phyloP scores from a whole-genome alignment of 2,797 vertebrate genomes.

The Epinephelus malabaricus region DNA sequence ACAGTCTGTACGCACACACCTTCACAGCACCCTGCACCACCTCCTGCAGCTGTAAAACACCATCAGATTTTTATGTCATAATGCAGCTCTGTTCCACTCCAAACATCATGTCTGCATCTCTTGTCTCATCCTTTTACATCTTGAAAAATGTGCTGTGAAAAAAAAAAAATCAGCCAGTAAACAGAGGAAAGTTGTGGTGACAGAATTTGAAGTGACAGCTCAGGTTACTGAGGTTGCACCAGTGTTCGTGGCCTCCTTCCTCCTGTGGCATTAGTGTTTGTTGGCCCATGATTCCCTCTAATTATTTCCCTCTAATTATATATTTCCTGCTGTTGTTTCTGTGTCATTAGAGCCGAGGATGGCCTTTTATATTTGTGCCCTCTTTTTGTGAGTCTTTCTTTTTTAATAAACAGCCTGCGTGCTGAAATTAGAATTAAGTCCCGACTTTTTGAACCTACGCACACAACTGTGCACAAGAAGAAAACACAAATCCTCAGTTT shows the following conservation, averaged over 20 bases:
- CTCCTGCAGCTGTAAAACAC: background rate
- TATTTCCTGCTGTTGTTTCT: conserved; percentile 31
- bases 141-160: no score
- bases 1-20: background rate
- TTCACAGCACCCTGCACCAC: background rate
- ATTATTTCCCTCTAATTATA: conserved; percentile 47
- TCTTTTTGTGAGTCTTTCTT: background rate
- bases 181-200: conserved; percentile 24
- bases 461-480: background rate
- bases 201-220: conserved; percentile 18
- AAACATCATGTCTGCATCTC: no score
- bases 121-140: no score
- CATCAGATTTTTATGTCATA: background rate
- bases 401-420: conserved; percentile 20
- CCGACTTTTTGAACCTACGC: background rate
- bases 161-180: conserved; percentile 1
- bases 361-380: background rate
- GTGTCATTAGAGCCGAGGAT: conserved; percentile 5
- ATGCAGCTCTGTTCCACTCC: no score
- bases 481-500: background rate
- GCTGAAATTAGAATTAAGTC: conserved; percentile 3
- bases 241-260: background rate
- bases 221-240: conserved; percentile 17
- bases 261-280: conserved; percentile 41
- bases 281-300: conserved; percentile 34